A percentile compares a stretch with the other conserved stretches of the same genome.
Evolutionary conservation across 1,140 invertebrate genomes (phyloP).

Genomic region (Papilio glaucus): DNA sequence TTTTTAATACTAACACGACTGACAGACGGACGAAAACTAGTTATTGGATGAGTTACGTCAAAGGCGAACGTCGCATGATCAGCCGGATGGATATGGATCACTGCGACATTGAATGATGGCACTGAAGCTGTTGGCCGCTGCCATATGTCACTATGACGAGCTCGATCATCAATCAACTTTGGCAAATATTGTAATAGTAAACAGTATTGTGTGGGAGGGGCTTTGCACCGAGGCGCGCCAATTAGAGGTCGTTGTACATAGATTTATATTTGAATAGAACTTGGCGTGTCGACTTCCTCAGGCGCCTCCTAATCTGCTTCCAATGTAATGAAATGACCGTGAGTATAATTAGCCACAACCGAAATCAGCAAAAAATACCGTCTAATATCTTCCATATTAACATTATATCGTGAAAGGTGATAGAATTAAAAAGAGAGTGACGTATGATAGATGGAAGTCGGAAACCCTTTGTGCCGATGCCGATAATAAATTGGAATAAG

Average conservation of each 20-base stretch:
- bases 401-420: too few species aligned
- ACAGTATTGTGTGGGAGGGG: constrained; percentile 4
- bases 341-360: not conserved
- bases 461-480: too few species aligned
- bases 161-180: constrained; percentile 24
- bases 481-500: too few species aligned
- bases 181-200: constrained; percentile 7
- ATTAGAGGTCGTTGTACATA: constrained; percentile 12
- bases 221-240: not conserved
- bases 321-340: not conserved
- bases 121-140: not conserved
- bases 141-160: not conserved
- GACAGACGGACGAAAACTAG: not conserved
- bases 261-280: constrained; percentile 15
- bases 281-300: not conserved
- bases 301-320: not conserved
- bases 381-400: too few species aligned
- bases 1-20: constrained; percentile 5
- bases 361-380: not conserved
- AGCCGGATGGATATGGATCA: not conserved
- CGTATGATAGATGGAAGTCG: too few species aligned
- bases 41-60: constrained; percentile 3
- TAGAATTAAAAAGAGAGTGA: too few species aligned
- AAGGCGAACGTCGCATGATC: not conserved
- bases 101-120: constrained; percentile 25